Percentiles rank a stretch among this genome's conserved stretches.
These are phyloP conservation scores for Peromyscus polionotus DNA, from an alignment of 2,113 vertebrate species.

Conservation along the genomic window DNA sequence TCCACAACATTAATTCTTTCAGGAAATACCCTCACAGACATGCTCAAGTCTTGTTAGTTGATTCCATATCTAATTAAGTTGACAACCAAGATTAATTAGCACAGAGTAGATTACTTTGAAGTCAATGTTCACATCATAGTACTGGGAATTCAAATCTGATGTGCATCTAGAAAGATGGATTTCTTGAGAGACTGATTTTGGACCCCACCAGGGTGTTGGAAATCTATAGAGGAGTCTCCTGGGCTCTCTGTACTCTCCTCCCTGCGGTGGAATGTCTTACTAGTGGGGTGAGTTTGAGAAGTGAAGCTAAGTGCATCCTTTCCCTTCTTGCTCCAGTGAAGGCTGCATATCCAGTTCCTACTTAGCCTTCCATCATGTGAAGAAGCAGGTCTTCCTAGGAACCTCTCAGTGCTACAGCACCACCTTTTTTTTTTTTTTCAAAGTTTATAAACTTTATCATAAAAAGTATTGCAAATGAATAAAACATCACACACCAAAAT, in stretches of 20 bases:
- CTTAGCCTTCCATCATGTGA: background rate
- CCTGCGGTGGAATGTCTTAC: background rate
- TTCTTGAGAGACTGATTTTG: background rate
- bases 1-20: background rate
- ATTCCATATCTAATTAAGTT: background rate
- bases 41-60: background rate
- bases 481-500: background rate
- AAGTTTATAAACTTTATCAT: background rate
- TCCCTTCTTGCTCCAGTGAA: too few species aligned
- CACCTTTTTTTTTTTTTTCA: background rate
- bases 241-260: background rate
- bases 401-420: background rate
- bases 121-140: background rate
- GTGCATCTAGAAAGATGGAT: background rate
- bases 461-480: background rate
- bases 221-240: background rate
- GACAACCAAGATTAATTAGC: background rate
- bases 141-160: constrained; percentile 5
- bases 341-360: background rate
- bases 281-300: background rate
- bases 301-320: background rate
- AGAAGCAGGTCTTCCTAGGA: background rate
- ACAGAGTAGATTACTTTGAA: background rate
- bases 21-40: background rate
- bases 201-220: background rate